A percentile compares a stretch with the other conserved stretches of the same genome.
Conservation (phyloP, 2,797 vertebrate genomes). For the Poeciliopsis paucimaculata region DNA sequence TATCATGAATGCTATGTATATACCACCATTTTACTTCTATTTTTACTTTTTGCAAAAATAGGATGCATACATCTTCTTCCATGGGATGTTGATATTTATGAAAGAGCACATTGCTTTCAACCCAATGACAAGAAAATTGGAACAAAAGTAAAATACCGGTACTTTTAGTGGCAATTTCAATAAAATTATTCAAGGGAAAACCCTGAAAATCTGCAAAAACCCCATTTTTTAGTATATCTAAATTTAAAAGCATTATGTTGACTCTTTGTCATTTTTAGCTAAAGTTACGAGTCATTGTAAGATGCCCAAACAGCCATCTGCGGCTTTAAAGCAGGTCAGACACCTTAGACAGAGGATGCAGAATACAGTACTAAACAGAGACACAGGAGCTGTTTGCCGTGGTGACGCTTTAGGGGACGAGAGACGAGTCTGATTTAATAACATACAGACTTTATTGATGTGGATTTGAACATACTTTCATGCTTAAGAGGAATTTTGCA, state of each 20-base stretch:
- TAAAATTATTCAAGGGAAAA: neutral
- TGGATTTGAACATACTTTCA: neutral
- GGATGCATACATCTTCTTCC: neutral
- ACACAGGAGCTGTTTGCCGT: neutral
- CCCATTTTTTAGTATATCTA: neutral
- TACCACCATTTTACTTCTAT: too few species aligned
- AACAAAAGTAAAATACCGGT: neutral
- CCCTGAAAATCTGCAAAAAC: neutral
- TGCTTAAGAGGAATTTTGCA: neutral
- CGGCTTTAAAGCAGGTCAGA: neutral
- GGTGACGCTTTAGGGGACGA: neutral
- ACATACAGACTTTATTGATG: neutral
- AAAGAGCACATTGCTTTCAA: neutral
- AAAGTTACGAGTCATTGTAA: neutral
- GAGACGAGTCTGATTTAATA: neutral
- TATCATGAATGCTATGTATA: neutral
- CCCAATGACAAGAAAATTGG: neutral
- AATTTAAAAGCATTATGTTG: neutral
- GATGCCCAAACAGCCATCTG: neutral
- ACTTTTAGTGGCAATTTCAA: neutral
- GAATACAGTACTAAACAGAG: neutral
- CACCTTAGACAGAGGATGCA: neutral
- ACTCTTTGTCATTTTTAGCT: neutral
- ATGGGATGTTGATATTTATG: neutral
- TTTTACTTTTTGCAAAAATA: neutral